These are phyloP conservation scores for Scotopteryx bipunctaria DNA, from an alignment of 2,888 invertebrate species.

Conservation along the genomic window DNA sequence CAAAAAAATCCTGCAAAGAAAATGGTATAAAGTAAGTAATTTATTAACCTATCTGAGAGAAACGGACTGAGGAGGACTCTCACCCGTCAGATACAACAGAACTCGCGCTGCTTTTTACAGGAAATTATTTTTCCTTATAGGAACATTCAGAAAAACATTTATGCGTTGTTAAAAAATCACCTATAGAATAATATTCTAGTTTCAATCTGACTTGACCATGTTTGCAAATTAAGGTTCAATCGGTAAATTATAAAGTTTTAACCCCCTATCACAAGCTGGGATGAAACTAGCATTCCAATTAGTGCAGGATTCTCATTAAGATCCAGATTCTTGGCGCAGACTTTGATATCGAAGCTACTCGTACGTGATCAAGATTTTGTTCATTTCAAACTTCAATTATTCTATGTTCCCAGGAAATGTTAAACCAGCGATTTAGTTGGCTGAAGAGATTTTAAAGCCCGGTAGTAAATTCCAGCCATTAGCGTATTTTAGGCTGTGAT, in stretches of 20 bases:
- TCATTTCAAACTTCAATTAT: conserved; percentile 52
- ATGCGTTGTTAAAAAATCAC: conserved; percentile 19
- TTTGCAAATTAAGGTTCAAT: conserved; percentile 44
- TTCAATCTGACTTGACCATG: conserved; percentile 5
- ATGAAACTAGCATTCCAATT: conserved; percentile 77
- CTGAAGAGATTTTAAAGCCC: conserved; percentile 16
- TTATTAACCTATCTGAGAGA: conserved; percentile 42
- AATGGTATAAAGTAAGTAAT: conserved; percentile 42
- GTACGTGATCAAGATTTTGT: conserved; percentile 74
- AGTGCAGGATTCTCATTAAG: conserved; percentile 75
- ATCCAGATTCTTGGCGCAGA: conserved; percentile 71
- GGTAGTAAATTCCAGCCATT: conserved; percentile 21
- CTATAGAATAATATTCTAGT: not conserved
- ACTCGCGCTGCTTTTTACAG: conserved; percentile 39
- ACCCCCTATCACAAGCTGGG: conserved; percentile 55
- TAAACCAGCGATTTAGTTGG: conserved; percentile 15
- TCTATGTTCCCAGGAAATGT: conserved; percentile 22
- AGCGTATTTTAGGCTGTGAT: conserved; percentile 21
- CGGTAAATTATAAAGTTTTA: conserved; percentile 61
- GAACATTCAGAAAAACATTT: not conserved
- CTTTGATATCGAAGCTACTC: conserved; percentile 71
- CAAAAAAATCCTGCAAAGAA: conserved; percentile 22
- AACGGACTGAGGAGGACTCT: conserved; percentile 39
- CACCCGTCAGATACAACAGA: conserved; percentile 40
- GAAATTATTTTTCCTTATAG: conserved; percentile 41